Evolutionary conservation across 2,888 invertebrate species (phyloP).

Genomic region (Tridacna gigas): DNA sequence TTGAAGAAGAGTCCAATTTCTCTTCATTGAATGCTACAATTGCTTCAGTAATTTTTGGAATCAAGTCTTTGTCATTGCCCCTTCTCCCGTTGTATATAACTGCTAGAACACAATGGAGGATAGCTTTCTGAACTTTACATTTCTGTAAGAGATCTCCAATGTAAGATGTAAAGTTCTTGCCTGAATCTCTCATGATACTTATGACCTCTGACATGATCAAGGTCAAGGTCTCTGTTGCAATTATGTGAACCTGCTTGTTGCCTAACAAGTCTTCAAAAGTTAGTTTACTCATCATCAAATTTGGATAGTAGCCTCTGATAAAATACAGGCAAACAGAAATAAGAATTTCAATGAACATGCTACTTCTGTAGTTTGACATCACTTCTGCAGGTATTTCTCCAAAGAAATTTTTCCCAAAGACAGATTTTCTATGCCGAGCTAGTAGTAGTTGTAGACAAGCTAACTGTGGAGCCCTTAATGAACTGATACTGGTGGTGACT

Average conservation of each 20-base stretch:
- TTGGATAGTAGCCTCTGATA: conserved; percentile 90
- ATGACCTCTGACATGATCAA: conserved; percentile 90
- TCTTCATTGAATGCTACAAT: conserved; percentile 90
- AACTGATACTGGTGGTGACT: conserved; percentile 90
- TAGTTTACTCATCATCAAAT: conserved; percentile 89
- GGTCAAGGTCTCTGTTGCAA: conserved; percentile 91
- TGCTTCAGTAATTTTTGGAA: conserved; percentile 90
- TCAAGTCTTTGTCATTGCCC: conserved; percentile 50
- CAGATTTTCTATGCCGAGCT: conserved; percentile 91
- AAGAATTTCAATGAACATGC: conserved; percentile 93
- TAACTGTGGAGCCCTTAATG: conserved; percentile 80
- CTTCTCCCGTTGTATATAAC: conserved; percentile 88
- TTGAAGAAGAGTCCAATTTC: conserved; percentile 76
- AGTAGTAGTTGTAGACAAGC: conserved; percentile 88
- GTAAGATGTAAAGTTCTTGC: conserved; percentile 91
- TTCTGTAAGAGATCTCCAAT: conserved; percentile 89
- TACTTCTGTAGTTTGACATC: conserved; percentile 90
- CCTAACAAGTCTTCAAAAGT: conserved; percentile 89
- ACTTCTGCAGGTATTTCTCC: conserved; percentile 87
- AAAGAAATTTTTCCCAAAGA: conserved; percentile 88
- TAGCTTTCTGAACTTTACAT: conserved; percentile 93
- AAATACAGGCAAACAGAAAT: conserved; percentile 91
- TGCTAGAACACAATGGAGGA: conserved; percentile 92
- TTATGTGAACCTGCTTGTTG: conserved; percentile 89
- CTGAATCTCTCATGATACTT: conserved; percentile 91